Evolutionary conservation across 2,797 vertebrate species (phyloP).

Genomic region (Phylloscopus collybita): DNA sequence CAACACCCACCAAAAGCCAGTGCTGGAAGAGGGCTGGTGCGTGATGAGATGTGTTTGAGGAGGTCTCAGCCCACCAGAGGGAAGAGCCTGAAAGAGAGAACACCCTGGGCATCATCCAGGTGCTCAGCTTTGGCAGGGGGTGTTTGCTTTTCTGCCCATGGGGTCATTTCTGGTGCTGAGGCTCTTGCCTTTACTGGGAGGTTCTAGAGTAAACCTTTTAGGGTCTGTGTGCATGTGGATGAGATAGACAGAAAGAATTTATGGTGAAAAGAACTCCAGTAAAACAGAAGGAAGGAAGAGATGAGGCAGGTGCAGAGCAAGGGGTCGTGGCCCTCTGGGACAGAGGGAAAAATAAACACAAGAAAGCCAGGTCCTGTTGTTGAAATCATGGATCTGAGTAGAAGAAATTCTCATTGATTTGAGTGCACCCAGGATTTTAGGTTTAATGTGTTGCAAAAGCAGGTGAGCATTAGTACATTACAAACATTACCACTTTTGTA

Average conservation of each 20-base stretch:
- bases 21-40: background rate
- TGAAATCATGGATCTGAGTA: background rate
- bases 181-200: background rate
- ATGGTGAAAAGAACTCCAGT: background rate
- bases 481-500: rapidly evolving
- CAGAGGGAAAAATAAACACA: background rate
- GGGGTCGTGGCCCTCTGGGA: background rate
- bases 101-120: rapidly evolving
- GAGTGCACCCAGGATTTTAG: background rate
- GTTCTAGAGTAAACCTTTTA: background rate
- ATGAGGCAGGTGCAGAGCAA: background rate
- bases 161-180: background rate
- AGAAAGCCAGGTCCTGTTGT: background rate
- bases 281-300: background rate
- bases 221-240: background rate
- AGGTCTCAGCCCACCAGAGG: background rate
- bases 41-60: rapidly evolving
- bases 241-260: background rate
- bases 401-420: background rate
- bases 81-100: background rate
- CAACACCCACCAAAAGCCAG: no score
- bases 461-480: background rate
- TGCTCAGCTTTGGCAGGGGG: background rate
- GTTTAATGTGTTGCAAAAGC: background rate
- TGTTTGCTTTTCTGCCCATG: background rate